Conservation (phyloP, 2,888 invertebrate species). For the Thera britannica region DNA sequence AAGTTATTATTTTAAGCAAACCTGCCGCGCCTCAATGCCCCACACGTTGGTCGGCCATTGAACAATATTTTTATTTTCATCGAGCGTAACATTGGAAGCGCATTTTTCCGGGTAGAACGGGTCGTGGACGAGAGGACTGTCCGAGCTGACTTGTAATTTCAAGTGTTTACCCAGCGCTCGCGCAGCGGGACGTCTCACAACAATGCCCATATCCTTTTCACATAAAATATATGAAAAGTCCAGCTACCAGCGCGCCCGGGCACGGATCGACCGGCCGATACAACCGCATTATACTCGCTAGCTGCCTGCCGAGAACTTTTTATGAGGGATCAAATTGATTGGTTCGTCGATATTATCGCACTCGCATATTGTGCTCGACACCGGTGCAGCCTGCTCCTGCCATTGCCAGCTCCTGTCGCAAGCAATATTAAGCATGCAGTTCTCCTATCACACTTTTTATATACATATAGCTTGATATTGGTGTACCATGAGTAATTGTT, state of each 20-base stretch:
- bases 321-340: slow-evolving; percentile 85
- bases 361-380: slow-evolving; percentile 65
- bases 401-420: slow-evolving; percentile 52
- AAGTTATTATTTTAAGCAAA: slow-evolving; percentile 37
- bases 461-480: slow-evolving; percentile 59
- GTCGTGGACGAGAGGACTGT: slow-evolving; percentile 54
- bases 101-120: slow-evolving; percentile 65
- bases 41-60: slow-evolving; percentile 50
- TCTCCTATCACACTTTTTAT: slow-evolving; percentile 40
- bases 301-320: slow-evolving; percentile 80
- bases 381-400: slow-evolving; percentile 40
- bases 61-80: slow-evolving; percentile 71
- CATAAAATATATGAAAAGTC: slow-evolving; percentile 84
- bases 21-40: slow-evolving; percentile 37
- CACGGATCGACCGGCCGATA: slow-evolving; percentile 78
- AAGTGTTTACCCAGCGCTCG: slow-evolving; percentile 79
- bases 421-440: slow-evolving; percentile 57
- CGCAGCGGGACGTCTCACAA: slow-evolving; percentile 78
- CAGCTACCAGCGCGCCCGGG: slow-evolving; percentile 75
- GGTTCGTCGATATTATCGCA: slow-evolving; percentile 81
- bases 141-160: slow-evolving; percentile 80
- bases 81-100: slow-evolving; percentile 83
- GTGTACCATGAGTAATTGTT: neutral
- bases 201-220: slow-evolving; percentile 84
- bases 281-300: slow-evolving; percentile 73